These are phyloP conservation scores for Catharus ustulatus DNA, from an alignment of 2,797 vertebrate genomes.

Conservation along the genomic window DNA sequence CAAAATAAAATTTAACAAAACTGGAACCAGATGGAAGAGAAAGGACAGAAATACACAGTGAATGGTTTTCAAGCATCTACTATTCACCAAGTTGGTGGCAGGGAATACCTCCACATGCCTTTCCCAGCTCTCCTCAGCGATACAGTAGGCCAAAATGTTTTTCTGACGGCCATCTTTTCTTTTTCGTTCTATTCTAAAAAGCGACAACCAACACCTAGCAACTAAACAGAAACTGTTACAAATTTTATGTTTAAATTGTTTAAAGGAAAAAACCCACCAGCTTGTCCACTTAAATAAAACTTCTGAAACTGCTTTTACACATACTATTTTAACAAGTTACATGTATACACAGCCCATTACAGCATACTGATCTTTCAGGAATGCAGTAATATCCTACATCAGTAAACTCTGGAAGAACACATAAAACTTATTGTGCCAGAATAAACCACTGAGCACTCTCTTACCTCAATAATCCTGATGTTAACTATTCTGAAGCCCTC, in stretches of 20 bases:
- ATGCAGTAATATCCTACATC: neutral
- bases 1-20: neutral
- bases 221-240: neutral
- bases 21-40: neutral
- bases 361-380: neutral
- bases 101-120: neutral
- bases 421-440: neutral
- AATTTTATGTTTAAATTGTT: neutral
- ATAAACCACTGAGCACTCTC: neutral
- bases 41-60: neutral
- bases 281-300: neutral
- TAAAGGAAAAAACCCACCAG: neutral
- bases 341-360: fast-evolving
- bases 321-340: neutral
- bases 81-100: neutral
- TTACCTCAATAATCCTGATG: neutral
- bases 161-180: neutral
- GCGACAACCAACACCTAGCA: neutral
- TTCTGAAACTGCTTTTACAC: neutral
- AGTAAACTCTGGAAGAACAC: neutral
- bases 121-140: neutral
- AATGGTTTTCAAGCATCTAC: neutral
- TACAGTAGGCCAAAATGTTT: neutral
- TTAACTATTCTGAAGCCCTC: neutral
- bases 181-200: neutral